A percentile compares a stretch with the other conserved stretches of the same genome.
These are phyloP conservation scores for Aplocera efformata DNA, from an alignment of 2,888 invertebrate genomes.

Conservation along the genomic window DNA sequence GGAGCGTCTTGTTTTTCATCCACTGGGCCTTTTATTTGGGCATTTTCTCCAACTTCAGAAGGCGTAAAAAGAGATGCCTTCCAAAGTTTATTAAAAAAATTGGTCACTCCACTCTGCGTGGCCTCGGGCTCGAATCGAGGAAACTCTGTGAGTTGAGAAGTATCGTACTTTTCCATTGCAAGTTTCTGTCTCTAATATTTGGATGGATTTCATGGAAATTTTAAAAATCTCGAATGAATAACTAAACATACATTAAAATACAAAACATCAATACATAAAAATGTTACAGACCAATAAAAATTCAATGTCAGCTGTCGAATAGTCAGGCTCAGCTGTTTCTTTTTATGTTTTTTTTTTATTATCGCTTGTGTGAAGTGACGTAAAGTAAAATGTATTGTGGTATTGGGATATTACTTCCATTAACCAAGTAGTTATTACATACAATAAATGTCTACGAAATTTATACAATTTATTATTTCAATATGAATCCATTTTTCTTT, in stretches of 20 bases:
- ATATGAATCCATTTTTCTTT: no score
- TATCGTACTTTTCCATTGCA: constrained; percentile 69
- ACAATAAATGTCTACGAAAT: no score
- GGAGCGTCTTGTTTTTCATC: constrained; percentile 40
- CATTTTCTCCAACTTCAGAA: constrained; percentile 48
- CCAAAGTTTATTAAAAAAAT: constrained; percentile 88
- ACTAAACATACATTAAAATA: neutral
- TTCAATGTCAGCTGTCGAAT: no score
- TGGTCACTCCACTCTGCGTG: constrained; percentile 85
- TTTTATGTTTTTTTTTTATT: no score
- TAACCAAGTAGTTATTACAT: no score
- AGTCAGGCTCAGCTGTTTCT: no score
- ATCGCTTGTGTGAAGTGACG: no score
- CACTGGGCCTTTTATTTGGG: constrained; percentile 39
- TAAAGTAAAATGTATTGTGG: no score
- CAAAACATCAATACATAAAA: no score
- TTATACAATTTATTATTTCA: no score
- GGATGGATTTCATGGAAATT: neutral
- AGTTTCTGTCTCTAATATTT: neutral
- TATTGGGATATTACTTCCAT: no score
- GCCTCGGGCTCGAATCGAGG: constrained; percentile 86
- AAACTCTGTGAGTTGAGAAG: constrained; percentile 71
- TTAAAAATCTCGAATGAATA: neutral
- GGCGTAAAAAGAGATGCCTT: constrained; percentile 82
- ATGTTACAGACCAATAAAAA: no score